Evolutionary conservation across 2,113 vertebrate genomes (phyloP).

Genomic region (Arizona elegans): DNA sequence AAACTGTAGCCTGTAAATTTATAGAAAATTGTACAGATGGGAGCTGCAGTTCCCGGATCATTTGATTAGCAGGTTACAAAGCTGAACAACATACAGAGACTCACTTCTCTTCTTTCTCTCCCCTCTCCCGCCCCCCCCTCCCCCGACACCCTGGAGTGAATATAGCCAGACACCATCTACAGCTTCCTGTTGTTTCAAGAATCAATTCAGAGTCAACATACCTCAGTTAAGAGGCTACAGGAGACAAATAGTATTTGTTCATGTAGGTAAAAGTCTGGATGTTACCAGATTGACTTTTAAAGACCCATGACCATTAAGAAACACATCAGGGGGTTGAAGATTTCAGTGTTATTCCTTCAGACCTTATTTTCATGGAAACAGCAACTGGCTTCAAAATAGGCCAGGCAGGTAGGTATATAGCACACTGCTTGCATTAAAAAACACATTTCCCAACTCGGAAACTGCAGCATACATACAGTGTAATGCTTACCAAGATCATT

Average conservation of each 20-base stretch:
- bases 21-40: conserved; percentile 40
- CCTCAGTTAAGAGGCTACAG: background rate
- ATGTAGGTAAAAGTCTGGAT: background rate
- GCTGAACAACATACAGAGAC: background rate
- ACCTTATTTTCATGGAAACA: conserved; percentile 6
- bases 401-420: background rate
- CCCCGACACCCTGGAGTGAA: background rate
- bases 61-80: background rate
- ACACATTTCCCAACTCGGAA: background rate
- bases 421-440: background rate
- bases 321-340: background rate
- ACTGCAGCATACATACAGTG: background rate
- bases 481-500: background rate
- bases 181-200: conserved; percentile 14
- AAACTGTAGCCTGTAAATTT: conserved; percentile 47
- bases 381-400: background rate
- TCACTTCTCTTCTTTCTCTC: background rate
- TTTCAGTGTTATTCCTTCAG: background rate
- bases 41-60: conserved; percentile 28
- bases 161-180: background rate
- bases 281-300: background rate
- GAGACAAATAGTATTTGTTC: background rate
- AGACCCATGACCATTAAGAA: conserved; percentile 11
- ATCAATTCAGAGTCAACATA: background rate
- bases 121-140: background rate